Base-by-base conservation (phyloP, 1,140 invertebrate genomes). In the Tetraneura akinire region DNA sequence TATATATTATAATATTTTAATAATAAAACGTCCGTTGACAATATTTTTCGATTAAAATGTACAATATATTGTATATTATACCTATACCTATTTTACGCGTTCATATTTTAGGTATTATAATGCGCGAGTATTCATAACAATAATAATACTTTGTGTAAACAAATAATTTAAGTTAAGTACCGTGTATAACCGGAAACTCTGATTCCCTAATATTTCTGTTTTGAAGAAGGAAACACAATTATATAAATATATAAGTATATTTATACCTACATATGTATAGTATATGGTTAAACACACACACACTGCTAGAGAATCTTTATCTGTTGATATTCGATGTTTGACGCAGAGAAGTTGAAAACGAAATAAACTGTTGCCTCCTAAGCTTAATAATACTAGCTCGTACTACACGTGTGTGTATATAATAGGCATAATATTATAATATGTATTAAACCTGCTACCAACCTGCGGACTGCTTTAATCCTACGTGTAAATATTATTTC, bases 401-500 rank as follows among this genome's bases (percentile, higher is more conserved):
- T 37, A 16, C 16, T 6, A 13, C 21, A 16, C 4, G 3, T 26
- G 26, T 3, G 11, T 13, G 16, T 4, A 14, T 5, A 13, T 57
- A 57, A 53, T 29, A 60, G 13, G 26, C 1, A 37, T 37, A 55
- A 53, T 55, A 55, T 13, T 23, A 60, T 11, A 26, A 60, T 60
- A 29, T 4, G 23, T 13, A n/a, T 18, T 18, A 53, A 18, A 9
- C 3, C n/a, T 16, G 18, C 16, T 14, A 42, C n/a, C 10, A 9
- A 8, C 32, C 3, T 13, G 14, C 26, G 26, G 18, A 53, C 57
- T 0, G 53, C 16, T 21, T 60, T 60, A 66, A 66, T n/a, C 37
- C 37, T 11, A 23, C 32, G 64, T 66, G 64, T 66, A 66, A 66
- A 66, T 42, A 66, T 66, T 45, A 66, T 66, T 62, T 62, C 32